Evolutionary conservation across 2,113 vertebrate genomes (phyloP).

Genomic region (Pao palembangensis): DNA sequence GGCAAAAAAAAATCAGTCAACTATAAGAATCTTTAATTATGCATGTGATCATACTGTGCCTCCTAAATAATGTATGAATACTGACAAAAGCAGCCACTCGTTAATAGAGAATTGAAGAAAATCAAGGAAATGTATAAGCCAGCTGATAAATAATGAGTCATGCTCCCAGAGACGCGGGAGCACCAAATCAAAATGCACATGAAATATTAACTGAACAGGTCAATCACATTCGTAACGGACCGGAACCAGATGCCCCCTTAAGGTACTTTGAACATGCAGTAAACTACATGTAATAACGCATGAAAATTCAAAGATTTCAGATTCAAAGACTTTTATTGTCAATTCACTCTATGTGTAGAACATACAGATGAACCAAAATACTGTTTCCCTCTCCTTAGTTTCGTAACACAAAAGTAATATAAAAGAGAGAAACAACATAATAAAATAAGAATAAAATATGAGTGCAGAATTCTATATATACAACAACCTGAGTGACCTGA

Average conservation of each 20-base stretch:
- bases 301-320: too few relatives aligned
- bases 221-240: slow-evolving; percentile 54
- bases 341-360: too few relatives aligned
- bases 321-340: too few relatives aligned
- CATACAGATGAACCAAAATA: too few relatives aligned
- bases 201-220: slow-evolving; percentile 60
- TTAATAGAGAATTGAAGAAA: slow-evolving; percentile 44
- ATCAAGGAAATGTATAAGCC: slow-evolving; percentile 18
- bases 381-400: too few relatives aligned
- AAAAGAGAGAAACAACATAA: too few relatives aligned
- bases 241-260: slow-evolving; percentile 41
- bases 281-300: slow-evolving; percentile 46
- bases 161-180: slow-evolving; percentile 43
- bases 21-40: slow-evolving; percentile 42
- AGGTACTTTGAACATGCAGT: slow-evolving; percentile 48
- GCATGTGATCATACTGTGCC: slow-evolving; percentile 47
- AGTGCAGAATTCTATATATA: too few relatives aligned
- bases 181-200: slow-evolving; percentile 57
- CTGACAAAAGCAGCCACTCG: slow-evolving; percentile 41
- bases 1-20: slow-evolving; percentile 30
- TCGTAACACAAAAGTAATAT: too few relatives aligned
- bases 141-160: slow-evolving; percentile 48
- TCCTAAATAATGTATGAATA: slow-evolving; percentile 45
- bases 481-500: too few relatives aligned
- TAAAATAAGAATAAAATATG: too few relatives aligned